Base-by-base conservation (phyloP, 2,797 vertebrate species). In the Arrhamphus sclerolepis region DNA sequence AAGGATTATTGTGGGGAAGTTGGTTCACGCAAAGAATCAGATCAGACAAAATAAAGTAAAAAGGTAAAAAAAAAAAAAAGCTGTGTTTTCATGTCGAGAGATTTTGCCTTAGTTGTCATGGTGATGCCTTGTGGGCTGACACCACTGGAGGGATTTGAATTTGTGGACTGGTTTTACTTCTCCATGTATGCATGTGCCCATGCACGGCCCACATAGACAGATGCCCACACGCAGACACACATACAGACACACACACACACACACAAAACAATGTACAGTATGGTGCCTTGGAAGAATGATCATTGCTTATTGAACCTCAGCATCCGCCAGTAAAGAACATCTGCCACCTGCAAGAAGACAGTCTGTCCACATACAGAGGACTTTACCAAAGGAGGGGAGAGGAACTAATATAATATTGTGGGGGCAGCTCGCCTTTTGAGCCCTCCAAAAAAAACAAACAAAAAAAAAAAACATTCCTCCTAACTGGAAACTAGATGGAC, bases 101-200 rank as follows among this genome's bases (percentile, higher is more conserved):
- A 90, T 89, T 89, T 93, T 92, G 92, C 93, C 93, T 93, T 93
- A 94, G 92, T 92, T 88, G 91, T 91, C 90, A 90, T 92, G 91
- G 92, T 80, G 81, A 93, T 87, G 91, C 91, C 91, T 92, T 92
- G 83, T 87, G 75, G 87, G 86, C 72, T 84, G 80, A 86, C 75
- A 79, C 74, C 83, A 82, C 76, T 81, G 83, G 80, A 81, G 77
- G 73, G 72, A 80, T 84, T 79, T 62, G 62, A 83, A 79, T 84
- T 79, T 72, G 69, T 78, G 59, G 70, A 75, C 84, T 78, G 72
- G 76, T 85, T 87, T 86, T 77, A 84, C 78, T 84, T 82, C 78
- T 88, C 75, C 78, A 72, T 83, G 84, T 87, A 83, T 87, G 78
- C 83, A 84, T 89, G 86, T 83, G 87, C 83, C 74, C 87, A 70